Conservation (phyloP, 2,888 invertebrate genomes). For the Nephrotoma appendiculata region DNA sequence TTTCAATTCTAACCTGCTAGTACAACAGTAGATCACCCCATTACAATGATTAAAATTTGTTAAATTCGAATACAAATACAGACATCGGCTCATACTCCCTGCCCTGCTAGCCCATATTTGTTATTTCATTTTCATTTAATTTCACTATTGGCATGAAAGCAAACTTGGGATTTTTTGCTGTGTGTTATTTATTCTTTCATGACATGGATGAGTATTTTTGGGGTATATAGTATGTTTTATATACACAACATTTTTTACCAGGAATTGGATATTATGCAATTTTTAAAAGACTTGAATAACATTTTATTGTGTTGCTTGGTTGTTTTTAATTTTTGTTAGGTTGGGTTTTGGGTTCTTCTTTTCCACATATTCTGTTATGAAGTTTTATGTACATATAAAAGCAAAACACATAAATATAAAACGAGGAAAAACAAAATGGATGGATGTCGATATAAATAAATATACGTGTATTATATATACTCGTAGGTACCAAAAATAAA, state of each 20-base stretch:
- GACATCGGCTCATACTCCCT: not conserved
- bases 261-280: slow-evolving; percentile 2
- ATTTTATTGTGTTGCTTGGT: not conserved
- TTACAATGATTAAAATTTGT: not conserved
- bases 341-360: not conserved
- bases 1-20: not conserved
- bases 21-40: not conserved
- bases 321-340: not conserved
- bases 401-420: not conserved
- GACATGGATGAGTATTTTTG: not conserved
- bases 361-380: not conserved
- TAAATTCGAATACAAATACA: not conserved
- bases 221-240: not conserved
- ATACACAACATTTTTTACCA: not conserved
- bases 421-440: not conserved
- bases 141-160: not conserved
- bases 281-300: not conserved
- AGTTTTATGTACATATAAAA: not conserved
- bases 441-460: not conserved
- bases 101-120: slow-evolving; percentile 4
- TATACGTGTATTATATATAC: not conserved
- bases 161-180: not conserved
- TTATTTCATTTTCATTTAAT: slow-evolving; percentile 3
- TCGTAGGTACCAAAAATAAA: not conserved
- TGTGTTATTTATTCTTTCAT: not conserved